Evolutionary conservation across 1,140 invertebrate species (phyloP).

Genomic region (Drosophila grimshawi): DNA sequence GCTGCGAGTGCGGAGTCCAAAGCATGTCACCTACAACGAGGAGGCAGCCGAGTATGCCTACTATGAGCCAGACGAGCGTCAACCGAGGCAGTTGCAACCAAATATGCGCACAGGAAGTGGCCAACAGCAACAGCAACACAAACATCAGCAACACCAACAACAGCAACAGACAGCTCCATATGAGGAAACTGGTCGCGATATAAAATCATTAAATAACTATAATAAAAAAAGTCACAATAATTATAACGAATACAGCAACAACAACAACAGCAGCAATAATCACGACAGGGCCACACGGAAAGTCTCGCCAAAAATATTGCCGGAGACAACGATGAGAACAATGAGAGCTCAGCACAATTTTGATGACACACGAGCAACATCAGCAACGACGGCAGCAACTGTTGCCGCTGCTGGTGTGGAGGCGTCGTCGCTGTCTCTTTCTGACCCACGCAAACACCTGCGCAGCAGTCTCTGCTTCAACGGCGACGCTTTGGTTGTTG

Average conservation of each 20-base stretch:
- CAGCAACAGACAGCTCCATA: slow-evolving; percentile 50
- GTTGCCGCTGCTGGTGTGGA: slow-evolving; percentile 27
- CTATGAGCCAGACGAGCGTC: slow-evolving; percentile 40
- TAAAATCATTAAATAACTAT: slow-evolving; percentile 76
- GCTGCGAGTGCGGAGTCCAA: slow-evolving; percentile 60
- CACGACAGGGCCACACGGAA: slow-evolving; percentile 25
- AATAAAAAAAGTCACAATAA: slow-evolving; percentile 63
- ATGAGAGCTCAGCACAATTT: slow-evolving; percentile 21
- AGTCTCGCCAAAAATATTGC: slow-evolving; percentile 70
- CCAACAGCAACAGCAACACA: slow-evolving; percentile 44
- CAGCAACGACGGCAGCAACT: slow-evolving; percentile 35
- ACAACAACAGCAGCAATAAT: slow-evolving; percentile 24
- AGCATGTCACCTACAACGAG: slow-evolving; percentile 78
- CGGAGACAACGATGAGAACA: slow-evolving; percentile 59
- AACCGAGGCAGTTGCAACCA: slow-evolving; percentile 40
- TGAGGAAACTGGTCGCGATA: slow-evolving; percentile 71
- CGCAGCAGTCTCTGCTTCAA: slow-evolving; percentile 82
- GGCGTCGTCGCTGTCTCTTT: slow-evolving; percentile 31
- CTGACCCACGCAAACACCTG: slow-evolving; percentile 76
- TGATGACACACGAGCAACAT: slow-evolving; percentile 47
- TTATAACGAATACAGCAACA: slow-evolving; percentile 44
- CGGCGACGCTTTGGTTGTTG: slow-evolving; percentile 73
- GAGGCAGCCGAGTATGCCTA: slow-evolving; percentile 69
- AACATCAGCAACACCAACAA: slow-evolving; percentile 27
- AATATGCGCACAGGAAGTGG: slow-evolving; percentile 80